Evolutionary conservation across 2,797 vertebrate species (phyloP), one percentile per base, ranked within the genome.

Genomic region (Leptodactylus fallax): DNA sequence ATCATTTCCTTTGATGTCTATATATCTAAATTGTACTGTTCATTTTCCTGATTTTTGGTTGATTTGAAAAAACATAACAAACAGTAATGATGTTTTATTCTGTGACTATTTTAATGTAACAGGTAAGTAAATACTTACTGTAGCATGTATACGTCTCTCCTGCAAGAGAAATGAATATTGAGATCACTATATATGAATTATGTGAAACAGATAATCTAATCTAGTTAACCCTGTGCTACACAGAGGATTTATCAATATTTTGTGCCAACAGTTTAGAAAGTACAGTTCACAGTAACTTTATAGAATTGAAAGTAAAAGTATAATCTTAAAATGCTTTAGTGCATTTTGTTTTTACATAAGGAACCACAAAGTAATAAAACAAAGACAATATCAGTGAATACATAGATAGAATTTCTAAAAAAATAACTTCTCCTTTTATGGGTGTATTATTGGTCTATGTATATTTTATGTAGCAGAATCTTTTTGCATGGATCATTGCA

Each of bases 71-170:
- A 49, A 49, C 36, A 51, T 71, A 25, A n/a, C 7, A 3, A 17
- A 69, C 1, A 7, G 11, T 67, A 67, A 13, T 27, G 11, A 67
- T 23, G 7, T 19, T 47, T 47, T 72, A 51, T 13, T 51, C 10
- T 51, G 16, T 74, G 45, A 45, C 63, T 16, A 69, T 45, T 71
- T 45, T 72, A 74, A 13, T 21, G 10, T 80, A 61, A 45, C 7
- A 61, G 13, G 58, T 25, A 19, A 12, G 19, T 16, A n/a, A 71
- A 2, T 72, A 87, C 86, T 87, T 63, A 87, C 86, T 21, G 58
- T 81, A 87, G 49, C 86, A 87, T 65, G 17, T 1, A 0, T 23
- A 27, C 61, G 79, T 79, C 49, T 74, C 47, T 87, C 86, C 86
- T 87, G 63, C 1, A 82, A 76, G 27, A 55, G 21, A 80, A 81